Evolutionary conservation across 2,113 vertebrate species (phyloP), one percentile per base, ranked within the genome.

Genomic region (Callocephalon fimbriatum): DNA sequence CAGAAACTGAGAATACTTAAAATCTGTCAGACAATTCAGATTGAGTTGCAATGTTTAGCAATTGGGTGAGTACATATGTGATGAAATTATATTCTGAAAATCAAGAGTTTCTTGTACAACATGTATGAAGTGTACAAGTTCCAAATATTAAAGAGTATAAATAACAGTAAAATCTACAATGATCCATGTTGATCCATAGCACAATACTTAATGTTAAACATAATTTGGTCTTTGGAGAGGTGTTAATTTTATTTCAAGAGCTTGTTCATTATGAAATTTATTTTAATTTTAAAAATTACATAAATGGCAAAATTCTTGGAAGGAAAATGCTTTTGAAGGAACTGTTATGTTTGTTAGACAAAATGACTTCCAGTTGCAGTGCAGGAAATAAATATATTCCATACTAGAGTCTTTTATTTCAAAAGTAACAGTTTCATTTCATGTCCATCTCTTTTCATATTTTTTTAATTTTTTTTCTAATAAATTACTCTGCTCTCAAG

Each of bases 391-490:
- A 90, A 89, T 86, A 14, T 76, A 88, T 84, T 93, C 48, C 48
- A 15, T 47, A 56, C 15, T 35, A 66, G 48, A 82, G 51, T 67
- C n/a, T 74, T 77, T 37, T 78, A 4, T 93, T 95, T 93, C 62
- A 72, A 65, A 96, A 95, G 26, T 66, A 85, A 50, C 20, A 81
- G 15, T 86, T 62, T 92, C 26, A 83, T 94, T 97, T 93, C 51
- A 38, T 74, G 26, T 72, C 62, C 35, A 61, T 86, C 65, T 90
- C 4, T 63, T 76, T 90, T 42, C 42, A 61, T 12, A 37, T 58
- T 75, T 90, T 90, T 88, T 2, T 5, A 77, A 81, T 9, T 65
- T 54, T 93, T 93, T 86, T 95, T 89, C 53, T 87, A 67, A 27
- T 48, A 92, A 76, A 59, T 93, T 90, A 56, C 37, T 82, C 19